Evolutionary conservation across 2,113 vertebrate species (phyloP).

Genomic region (Phaetusa simplex): DNA sequence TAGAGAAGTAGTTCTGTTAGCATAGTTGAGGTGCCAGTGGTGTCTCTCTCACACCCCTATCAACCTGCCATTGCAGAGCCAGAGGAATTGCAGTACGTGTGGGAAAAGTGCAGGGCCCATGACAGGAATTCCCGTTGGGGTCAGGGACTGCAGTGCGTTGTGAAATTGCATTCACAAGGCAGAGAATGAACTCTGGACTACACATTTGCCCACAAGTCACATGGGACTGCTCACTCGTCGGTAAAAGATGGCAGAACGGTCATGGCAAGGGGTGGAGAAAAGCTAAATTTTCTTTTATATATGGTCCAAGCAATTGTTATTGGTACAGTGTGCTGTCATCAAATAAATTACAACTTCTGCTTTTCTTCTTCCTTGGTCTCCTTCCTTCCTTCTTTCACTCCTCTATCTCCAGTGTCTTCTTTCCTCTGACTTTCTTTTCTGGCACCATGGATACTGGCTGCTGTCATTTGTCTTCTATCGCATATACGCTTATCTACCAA

Average conservation of each 20-base stretch:
- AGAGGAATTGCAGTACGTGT: neutral
- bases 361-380: neutral
- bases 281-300: neutral
- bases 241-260: neutral
- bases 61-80: neutral
- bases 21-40: neutral
- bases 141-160: neutral
- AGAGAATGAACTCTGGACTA: neutral
- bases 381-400: neutral
- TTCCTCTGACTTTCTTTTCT: neutral
- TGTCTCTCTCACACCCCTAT: neutral
- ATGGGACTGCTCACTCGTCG: fast-evolving
- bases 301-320: neutral
- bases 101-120: neutral
- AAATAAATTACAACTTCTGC: neutral
- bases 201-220: neutral
- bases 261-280: neutral
- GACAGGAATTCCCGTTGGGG: neutral
- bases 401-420: neutral
- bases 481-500: neutral
- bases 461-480: neutral
- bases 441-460: neutral
- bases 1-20: neutral
- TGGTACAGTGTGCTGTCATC: neutral
- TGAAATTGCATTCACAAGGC: neutral